Evolutionary conservation across 2,113 vertebrate species (phyloP).

Genomic region (Lontra canadensis): DNA sequence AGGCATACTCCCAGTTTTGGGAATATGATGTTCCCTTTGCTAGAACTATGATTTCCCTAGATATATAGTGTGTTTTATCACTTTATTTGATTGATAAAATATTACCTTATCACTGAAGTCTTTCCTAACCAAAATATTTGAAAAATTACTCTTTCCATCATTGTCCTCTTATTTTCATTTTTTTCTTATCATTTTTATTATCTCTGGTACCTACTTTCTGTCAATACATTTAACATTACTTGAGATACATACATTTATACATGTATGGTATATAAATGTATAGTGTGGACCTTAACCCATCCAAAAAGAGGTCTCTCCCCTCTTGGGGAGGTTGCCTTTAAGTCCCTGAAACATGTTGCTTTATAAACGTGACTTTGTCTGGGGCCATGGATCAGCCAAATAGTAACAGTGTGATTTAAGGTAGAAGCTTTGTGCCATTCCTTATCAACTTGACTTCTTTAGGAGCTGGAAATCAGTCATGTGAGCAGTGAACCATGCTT

Average conservation of each 20-base stretch:
- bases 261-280: background rate
- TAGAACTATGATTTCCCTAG: background rate
- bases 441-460: background rate
- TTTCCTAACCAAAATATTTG: background rate
- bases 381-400: background rate
- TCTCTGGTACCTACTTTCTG: background rate
- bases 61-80: background rate
- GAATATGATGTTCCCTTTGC: background rate
- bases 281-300: background rate
- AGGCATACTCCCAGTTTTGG: background rate
- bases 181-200: background rate
- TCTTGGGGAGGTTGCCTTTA: background rate
- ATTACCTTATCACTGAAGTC: background rate
- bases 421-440: background rate
- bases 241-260: background rate
- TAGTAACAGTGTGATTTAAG: background rate
- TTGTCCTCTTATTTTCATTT: background rate
- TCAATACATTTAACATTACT: background rate
- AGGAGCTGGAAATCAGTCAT: background rate
- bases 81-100: background rate
- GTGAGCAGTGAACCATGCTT: background rate
- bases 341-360: background rate
- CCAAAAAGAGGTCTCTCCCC: background rate
- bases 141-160: background rate
- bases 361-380: background rate